Evolutionary conservation across 2,797 vertebrate genomes (phyloP).

Genomic region (Helarctos malayanus): DNA sequence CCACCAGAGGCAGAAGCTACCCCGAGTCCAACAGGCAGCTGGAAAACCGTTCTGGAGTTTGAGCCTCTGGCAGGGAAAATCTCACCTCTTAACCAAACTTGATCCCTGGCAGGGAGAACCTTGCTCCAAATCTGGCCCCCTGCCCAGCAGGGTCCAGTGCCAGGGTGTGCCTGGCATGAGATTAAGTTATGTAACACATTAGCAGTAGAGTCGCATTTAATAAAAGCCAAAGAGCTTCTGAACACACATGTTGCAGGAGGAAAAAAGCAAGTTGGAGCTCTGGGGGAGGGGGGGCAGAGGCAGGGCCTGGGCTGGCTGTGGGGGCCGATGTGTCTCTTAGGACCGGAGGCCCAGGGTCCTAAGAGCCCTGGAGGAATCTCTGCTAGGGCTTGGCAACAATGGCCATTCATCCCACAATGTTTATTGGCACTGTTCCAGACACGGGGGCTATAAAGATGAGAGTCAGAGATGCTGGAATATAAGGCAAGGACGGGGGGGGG

Average conservation of each 20-base stretch:
- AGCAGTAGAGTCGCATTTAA: slow-evolving; percentile 35
- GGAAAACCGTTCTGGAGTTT: neutral
- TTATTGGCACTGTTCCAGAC: neutral
- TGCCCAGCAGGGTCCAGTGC: neutral
- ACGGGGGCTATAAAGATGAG: neutral
- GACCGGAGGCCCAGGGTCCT: neutral
- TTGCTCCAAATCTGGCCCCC: neutral
- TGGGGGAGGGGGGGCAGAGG: neutral
- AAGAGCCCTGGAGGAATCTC: neutral
- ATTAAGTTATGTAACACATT: slow-evolving; percentile 51
- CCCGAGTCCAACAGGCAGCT: neutral
- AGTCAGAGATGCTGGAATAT: neutral
- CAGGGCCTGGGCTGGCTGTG: fast-evolving
- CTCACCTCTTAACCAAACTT: slow-evolving; percentile 62
- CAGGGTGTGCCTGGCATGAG: neutral
- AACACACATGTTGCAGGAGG: neutral
- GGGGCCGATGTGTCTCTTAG: neutral
- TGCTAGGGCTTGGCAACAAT: neutral
- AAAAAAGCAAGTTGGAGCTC: neutral
- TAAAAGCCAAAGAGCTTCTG: slow-evolving; percentile 62
- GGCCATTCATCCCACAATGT: neutral
- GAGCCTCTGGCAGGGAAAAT: slow-evolving; percentile 16
- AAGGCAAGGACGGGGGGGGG: neutral
- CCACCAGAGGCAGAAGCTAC: slow-evolving; percentile 8
- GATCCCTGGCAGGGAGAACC: neutral